Evolutionary conservation across 2,888 invertebrate species (phyloP).

Genomic region (Phymatocera aterrima): DNA sequence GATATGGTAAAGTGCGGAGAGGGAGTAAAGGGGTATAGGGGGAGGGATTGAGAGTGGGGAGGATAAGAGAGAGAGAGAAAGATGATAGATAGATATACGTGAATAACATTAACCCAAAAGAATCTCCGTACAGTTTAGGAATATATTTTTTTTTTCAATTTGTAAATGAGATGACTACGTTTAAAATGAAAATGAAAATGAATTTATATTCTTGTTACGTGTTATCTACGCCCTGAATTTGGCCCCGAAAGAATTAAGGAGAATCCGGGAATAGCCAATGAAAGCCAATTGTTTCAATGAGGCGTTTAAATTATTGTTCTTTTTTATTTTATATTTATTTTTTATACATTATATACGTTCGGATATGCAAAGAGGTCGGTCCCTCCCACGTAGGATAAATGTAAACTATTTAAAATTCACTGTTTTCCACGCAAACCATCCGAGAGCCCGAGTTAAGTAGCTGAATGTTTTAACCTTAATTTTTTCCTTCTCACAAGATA

Average conservation of each 20-base stretch:
- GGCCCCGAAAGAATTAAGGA: neutral
- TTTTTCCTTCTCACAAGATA: neutral
- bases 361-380: neutral
- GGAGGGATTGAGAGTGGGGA: neutral
- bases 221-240: constrained; percentile 38
- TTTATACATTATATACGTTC: neutral
- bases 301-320: constrained; percentile 9
- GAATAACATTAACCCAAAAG: constrained; percentile 41
- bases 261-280: neutral
- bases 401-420: neutral
- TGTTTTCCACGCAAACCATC: constrained; percentile 7
- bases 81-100: too few species aligned
- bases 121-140: constrained; percentile 20
- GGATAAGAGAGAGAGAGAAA: neutral
- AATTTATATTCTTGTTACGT: constrained; percentile 13
- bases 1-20: neutral
- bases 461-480: constrained; percentile 41
- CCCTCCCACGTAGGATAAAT: neutral
- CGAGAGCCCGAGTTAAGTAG: neutral
- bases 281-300: constrained; percentile 7
- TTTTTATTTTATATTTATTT: neutral
- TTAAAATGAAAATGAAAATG: neutral
- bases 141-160: too few species aligned
- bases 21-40: neutral
- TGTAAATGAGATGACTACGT: constrained; percentile 12